These are phyloP conservation scores for Drosophila persimilis DNA, from an alignment of 1,140 invertebrate genomes.

Conservation along the genomic window DNA sequence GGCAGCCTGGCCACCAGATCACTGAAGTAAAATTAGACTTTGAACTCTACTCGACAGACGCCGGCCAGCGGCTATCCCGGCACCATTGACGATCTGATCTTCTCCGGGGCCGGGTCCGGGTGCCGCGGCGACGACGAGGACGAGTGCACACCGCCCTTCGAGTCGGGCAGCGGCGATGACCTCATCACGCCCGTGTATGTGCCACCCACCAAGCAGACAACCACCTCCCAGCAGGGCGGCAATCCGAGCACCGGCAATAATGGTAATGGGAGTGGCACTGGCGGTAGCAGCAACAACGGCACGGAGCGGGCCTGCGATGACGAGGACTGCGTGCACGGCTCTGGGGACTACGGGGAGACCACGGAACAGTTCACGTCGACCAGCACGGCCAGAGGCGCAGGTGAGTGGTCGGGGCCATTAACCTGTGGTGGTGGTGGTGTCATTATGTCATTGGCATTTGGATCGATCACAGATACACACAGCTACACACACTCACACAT, in stretches of 20 bases:
- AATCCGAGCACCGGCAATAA: constrained; percentile 38
- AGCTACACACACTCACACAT: constrained; percentile 32
- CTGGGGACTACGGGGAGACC: constrained; percentile 86
- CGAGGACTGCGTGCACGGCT: constrained; percentile 91
- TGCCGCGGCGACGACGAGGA: constrained; percentile 94
- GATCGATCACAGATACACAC: constrained; percentile 58
- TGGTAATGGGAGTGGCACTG: constrained; percentile 11
- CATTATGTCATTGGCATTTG: constrained; percentile 76
- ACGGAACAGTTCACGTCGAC: constrained; percentile 86
- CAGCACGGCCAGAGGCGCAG: constrained; percentile 85
- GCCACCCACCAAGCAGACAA: constrained; percentile 90
- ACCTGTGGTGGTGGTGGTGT: constrained; percentile 46
- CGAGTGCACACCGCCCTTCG: constrained; percentile 92
- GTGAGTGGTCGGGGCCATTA: constrained; percentile 71
- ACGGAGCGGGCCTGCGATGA: constrained; percentile 89
- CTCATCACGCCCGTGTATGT: constrained; percentile 96
- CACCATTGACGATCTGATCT: constrained; percentile 92
- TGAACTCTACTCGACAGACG: constrained; percentile 86
- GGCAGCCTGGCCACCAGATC: constrained; percentile 62
- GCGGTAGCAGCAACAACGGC: constrained; percentile 56
- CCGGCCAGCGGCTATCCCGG: constrained; percentile 91
- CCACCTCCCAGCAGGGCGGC: constrained; percentile 84
- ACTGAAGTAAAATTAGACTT: constrained; percentile 78
- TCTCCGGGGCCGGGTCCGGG: constrained; percentile 94
- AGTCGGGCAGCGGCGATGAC: constrained; percentile 92